Percentiles rank a stretch among this genome's conserved stretches.
phyloP scores from a whole-genome alignment of 2,113 vertebrate genomes.

The Elephas maximus region DNA sequence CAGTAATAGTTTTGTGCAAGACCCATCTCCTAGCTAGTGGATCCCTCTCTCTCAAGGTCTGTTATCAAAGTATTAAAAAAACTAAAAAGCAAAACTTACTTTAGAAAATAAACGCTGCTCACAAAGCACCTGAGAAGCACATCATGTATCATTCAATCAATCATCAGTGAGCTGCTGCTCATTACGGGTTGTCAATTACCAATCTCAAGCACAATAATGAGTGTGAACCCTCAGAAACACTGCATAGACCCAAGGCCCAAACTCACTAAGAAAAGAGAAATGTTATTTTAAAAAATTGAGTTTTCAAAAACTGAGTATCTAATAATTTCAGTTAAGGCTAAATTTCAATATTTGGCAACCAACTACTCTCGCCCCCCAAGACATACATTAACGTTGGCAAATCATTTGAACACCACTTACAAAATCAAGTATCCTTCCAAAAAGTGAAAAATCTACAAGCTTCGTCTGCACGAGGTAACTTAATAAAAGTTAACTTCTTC shows the following conservation, averaged over 20 bases:
- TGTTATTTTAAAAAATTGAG: background rate
- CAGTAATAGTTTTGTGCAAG: slow-evolving; percentile 17
- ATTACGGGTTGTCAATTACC: background rate
- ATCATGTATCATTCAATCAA: background rate
- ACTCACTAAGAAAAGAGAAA: slow-evolving; percentile 10
- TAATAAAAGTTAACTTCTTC: slow-evolving; percentile 25
- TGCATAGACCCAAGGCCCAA: background rate
- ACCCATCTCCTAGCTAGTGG: background rate
- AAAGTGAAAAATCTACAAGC: slow-evolving; percentile 24
- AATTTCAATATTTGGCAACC: background rate
- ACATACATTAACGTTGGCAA: slow-evolving; percentile 30
- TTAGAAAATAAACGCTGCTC: slow-evolving; percentile 18
- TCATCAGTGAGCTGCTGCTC: slow-evolving; percentile 34
- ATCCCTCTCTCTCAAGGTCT: background rate
- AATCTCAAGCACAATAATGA: slow-evolving; percentile 16
- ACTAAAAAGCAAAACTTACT: slow-evolving; percentile 52
- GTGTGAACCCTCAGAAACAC: slow-evolving; percentile 32
- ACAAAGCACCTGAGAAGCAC: slow-evolving; percentile 23
- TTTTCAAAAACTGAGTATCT: background rate
- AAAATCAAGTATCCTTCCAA: slow-evolving; percentile 43
- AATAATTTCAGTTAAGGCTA: background rate
- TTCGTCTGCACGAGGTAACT: background rate
- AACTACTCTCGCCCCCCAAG: background rate
- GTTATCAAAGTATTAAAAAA: background rate
- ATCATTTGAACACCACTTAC: slow-evolving; percentile 47